Percentiles rank a stretch among this genome's conserved stretches.
Conservation (phyloP, 2,888 invertebrate genomes). For the Nomada flava region DNA sequence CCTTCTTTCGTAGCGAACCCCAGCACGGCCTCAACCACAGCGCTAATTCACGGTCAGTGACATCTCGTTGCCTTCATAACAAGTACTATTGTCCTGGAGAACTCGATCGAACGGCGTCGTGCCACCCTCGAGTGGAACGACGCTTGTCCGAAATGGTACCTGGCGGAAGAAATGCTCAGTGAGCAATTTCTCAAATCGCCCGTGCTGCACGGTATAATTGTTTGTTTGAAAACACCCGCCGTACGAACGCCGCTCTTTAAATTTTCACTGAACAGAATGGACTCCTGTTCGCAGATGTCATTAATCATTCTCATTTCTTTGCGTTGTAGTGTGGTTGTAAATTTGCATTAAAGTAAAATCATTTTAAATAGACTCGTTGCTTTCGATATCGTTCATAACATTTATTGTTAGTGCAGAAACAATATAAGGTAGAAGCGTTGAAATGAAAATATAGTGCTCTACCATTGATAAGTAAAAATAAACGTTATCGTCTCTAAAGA, state of each 20-base stretch:
- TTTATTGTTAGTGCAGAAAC: too few species aligned
- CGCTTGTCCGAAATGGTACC: slow-evolving; percentile 71
- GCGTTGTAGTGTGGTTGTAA: too few species aligned
- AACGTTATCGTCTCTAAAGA: too few species aligned
- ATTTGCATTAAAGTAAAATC: too few species aligned
- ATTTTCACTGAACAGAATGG: neutral
- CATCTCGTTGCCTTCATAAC: slow-evolving; percentile 82
- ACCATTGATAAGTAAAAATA: too few species aligned
- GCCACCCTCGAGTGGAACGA: slow-evolving; percentile 61
- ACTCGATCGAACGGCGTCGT: slow-evolving; percentile 75
- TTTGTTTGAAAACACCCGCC: slow-evolving; percentile 79
- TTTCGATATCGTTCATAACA: too few species aligned
- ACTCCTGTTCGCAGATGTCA: slow-evolving; percentile 20
- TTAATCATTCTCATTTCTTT: neutral
- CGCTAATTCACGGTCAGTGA: slow-evolving; percentile 82
- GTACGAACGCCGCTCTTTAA: neutral
- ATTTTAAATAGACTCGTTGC: too few species aligned
- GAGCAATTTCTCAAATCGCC: slow-evolving; percentile 73
- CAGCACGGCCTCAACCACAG: slow-evolving; percentile 68
- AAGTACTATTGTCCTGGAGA: slow-evolving; percentile 81
- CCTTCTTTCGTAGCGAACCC: slow-evolving; percentile 43
- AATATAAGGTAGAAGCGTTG: too few species aligned
- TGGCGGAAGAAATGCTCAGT: slow-evolving; percentile 75
- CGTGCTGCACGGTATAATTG: slow-evolving; percentile 46
- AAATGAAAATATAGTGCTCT: too few species aligned